Evolutionary conservation across 2,797 vertebrate species (phyloP), one percentile per base, ranked within the genome.

Genomic region (Thalassophryne amazonica): DNA sequence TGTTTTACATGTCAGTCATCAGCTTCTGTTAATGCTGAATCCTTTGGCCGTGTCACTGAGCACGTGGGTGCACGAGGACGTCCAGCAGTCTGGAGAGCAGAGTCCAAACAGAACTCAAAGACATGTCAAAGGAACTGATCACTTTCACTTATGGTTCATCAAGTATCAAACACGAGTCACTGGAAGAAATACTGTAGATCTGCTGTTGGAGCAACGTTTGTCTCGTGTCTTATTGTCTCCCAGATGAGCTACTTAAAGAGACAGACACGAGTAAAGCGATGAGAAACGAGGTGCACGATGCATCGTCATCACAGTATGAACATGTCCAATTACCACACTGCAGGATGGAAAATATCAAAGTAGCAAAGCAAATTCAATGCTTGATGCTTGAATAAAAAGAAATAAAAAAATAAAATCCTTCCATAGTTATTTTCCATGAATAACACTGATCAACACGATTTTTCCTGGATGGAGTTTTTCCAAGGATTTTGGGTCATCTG

Each of bases 1-100:
- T 41, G 45, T 6, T 8, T 29, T 24, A 17, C 19, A 23, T 41
- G 48, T 2, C 27, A 35, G 67, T 56, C 39, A 38, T 73, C 56
- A 40, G 32, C 63, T 52, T 69, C 60, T 6, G 27, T 65, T 69
- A 52, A 73, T 68, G 60, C 30, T 65, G 43, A 82, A 78, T 83
- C 24, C 75, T 76, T 75, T 31, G 77, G 54, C 33, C 3, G 53
- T 61, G 59, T 68, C 64, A 63, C 71, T 49, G 37, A 37, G 34
- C 69, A 70, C 16, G 11, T 66, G 64, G 66, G 48, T 15, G 35
- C 35, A 32, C 39, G 50, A 56, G 61, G 62, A 55, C 65, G 81
- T 72, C 60, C 46, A 68, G 58, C 37, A 35, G 39, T 47, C 57
- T 48, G 22, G 23, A 34, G 59, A 45, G 17, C 54, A 69, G 46